Conservation (phyloP, 2,797 vertebrate species). For the Propithecus deckenii region DNA sequence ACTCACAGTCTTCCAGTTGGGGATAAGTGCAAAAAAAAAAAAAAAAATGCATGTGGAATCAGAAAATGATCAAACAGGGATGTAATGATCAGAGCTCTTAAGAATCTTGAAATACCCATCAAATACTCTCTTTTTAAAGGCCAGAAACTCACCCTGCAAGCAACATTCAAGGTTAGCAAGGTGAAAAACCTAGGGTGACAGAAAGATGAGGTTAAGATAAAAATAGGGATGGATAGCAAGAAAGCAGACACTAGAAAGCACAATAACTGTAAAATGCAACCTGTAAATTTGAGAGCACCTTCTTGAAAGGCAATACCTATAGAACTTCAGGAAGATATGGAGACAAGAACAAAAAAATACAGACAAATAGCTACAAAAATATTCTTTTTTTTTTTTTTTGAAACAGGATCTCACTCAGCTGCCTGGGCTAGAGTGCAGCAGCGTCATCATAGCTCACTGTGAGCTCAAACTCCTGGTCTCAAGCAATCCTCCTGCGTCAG, state of each 20-base stretch:
- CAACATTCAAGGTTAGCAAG: not conserved
- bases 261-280: not conserved
- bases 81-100: not conserved
- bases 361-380: not conserved
- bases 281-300: not conserved
- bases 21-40: not conserved
- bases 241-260: not conserved
- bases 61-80: not conserved
- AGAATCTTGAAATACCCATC: not conserved
- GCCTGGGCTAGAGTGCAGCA: not conserved
- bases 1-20: not conserved
- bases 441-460: not conserved
- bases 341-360: not conserved
- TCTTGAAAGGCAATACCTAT: not conserved
- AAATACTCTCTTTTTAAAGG: not conserved
- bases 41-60: not conserved
- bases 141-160: not conserved
- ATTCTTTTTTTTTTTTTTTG: not conserved
- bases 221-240: not conserved
- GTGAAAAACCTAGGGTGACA: not conserved
- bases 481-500: not conserved
- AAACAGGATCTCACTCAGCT: not conserved
- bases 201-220: not conserved
- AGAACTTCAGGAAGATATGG: not conserved
- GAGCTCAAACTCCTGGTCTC: not conserved